A percentile compares a stretch with the other conserved stretches of the same genome.
Evolutionary conservation across 92 coral and sea anemone species (phyloP).

Genomic region (Parazoanthus atlanticus): DNA sequence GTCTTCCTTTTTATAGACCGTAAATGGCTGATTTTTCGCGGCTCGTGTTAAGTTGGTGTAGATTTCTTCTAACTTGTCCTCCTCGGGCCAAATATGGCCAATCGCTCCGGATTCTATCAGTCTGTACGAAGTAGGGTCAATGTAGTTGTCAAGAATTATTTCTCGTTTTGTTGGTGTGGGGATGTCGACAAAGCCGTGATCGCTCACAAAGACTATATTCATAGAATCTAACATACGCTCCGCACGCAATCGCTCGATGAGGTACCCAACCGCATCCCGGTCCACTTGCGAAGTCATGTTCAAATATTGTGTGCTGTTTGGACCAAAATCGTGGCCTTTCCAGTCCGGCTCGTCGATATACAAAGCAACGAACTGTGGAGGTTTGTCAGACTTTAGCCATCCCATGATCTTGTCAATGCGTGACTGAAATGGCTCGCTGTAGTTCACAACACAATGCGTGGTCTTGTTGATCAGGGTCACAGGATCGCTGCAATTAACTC

Average conservation of each 20-base stretch:
- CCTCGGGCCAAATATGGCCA: constrained; percentile 68
- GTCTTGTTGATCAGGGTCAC: constrained; percentile 22
- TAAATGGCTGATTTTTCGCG: constrained; percentile 24
- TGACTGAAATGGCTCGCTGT: constrained; percentile 51
- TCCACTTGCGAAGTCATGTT: constrained; percentile 58
- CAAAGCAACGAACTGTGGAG: constrained; percentile 65
- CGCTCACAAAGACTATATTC: constrained; percentile 74
- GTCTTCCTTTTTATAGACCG: constrained; percentile 69
- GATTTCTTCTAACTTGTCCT: constrained; percentile 54
- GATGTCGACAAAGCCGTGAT: constrained; percentile 71
- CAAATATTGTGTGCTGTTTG: constrained; percentile 48
- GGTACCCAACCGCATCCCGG: constrained; percentile 65
- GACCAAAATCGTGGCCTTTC: constrained; percentile 66
- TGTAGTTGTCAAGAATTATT: constrained; percentile 35
- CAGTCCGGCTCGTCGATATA: constrained; percentile 73
- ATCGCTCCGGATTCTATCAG: constrained; percentile 15
- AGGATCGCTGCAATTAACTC: constrained; percentile 63
- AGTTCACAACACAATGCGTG: constrained; percentile 56
- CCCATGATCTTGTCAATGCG: constrained; percentile 55
- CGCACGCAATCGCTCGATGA: constrained; percentile 52
- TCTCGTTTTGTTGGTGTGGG: constrained; percentile 19
- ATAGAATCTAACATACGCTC: constrained; percentile 58
- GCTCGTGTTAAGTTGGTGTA: constrained; percentile 51
- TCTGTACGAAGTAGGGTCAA: constrained; percentile 47
- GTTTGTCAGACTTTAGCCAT: constrained; percentile 64